Evolutionary conservation across 1,140 invertebrate species (phyloP).

Genomic region (Caerostris extrusa): DNA sequence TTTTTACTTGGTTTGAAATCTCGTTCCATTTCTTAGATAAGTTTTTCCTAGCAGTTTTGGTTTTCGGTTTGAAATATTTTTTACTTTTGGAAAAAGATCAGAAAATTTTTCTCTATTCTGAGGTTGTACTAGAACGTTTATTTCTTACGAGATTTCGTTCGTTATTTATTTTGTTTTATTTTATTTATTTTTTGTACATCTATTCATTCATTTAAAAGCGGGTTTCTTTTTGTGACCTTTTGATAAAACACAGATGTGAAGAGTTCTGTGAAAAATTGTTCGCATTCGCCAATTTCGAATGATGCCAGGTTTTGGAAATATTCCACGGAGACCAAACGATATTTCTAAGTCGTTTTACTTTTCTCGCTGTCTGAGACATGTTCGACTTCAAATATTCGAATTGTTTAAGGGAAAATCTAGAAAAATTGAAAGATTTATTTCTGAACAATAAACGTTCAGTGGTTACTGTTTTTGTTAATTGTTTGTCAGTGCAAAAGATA

Average conservation of each 20-base stretch:
- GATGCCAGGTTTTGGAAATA: background rate
- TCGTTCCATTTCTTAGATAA: conserved; percentile 3
- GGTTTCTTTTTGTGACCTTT: background rate
- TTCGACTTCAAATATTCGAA: too few relatives aligned
- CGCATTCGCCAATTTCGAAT: background rate
- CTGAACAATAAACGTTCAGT: too few relatives aligned
- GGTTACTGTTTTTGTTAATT: too few relatives aligned
- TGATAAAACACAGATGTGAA: background rate
- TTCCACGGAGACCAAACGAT: conserved; percentile 5
- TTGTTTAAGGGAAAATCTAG: too few relatives aligned
- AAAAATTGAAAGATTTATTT: too few relatives aligned
- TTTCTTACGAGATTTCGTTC: background rate
- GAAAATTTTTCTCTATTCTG: background rate
- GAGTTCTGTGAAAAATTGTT: background rate
- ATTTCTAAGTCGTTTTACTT: background rate
- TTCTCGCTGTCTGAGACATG: too few relatives aligned
- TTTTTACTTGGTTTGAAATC: background rate
- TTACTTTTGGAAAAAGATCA: background rate
- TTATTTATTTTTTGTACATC: background rate
- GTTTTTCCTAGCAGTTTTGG: background rate
- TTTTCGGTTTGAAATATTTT: background rate
- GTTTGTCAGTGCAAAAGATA: too few relatives aligned
- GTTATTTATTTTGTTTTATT: background rate
- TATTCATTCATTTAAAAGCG: background rate
- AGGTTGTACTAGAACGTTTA: background rate